Base-by-base conservation (phyloP, 2,113 vertebrate species). In the Malurus alboscapulatus region DNA sequence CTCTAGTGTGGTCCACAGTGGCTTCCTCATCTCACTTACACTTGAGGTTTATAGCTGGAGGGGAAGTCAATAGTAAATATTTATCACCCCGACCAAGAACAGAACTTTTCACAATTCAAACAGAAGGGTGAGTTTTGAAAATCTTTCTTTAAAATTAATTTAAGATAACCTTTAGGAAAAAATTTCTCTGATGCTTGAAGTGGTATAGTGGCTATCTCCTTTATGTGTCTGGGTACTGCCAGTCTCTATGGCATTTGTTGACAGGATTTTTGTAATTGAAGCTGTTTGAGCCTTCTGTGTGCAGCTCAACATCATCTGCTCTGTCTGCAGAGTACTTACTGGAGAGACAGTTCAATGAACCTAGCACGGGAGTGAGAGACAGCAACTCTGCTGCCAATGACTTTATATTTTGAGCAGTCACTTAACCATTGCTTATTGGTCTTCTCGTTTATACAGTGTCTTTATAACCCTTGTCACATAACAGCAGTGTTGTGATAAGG, bases 61-160 rank as follows among this genome's bases (percentile, higher is more conserved):
- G 95, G 92, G 95, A 96, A 96, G 89, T 87, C 93, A 95, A 80
- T 94, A 97, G 93, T 96, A 97, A 97, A 96, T 80, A 94, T 92
- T 95, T 92, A 95, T 92, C 94, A 94, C 93, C 93, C 96, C 94
- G 93, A 97, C 85, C 97, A 95, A 97, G 93, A 95, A 89, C 94
- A 96, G 84, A 97, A 76, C 90, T 89, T 96, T 96, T 95, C 92
- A 94, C 96, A 97, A 95, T 96, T 97, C 93, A 95, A 95, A 96
- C 62, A 93, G 92, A 97, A 96, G 95, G 98, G 98, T 98, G 97
- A 98, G 98, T 97, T 88, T 96, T 91, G 38, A 89, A 95, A 96
- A 88, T 82, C 84, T 92, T 96, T 95, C 81, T 90, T 96, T 96
- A 87, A 95, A 84, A 78, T 91, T 94, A 55, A 81, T 87, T 85